Conservation (phyloP, 1,140 invertebrate genomes). For the Aphidius gifuensis region DNA sequence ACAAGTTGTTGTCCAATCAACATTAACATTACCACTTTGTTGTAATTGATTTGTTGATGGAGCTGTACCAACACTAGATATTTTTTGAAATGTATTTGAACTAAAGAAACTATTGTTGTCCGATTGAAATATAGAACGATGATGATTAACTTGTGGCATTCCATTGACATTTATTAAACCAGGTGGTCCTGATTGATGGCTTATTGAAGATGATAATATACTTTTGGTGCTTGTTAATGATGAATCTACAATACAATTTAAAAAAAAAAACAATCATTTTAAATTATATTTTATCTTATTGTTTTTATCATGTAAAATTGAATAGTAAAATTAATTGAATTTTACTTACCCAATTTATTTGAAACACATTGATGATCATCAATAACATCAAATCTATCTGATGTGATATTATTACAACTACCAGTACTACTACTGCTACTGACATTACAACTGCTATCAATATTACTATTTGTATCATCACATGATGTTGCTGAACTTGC, state of each 20-base stretch:
- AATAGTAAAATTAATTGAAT: conserved; percentile 41
- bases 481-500: conserved; percentile 49
- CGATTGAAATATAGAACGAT: conserved; percentile 55
- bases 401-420: too few relatives aligned
- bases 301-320: conserved; percentile 19
- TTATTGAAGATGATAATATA: conserved; percentile 35
- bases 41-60: conserved; percentile 33
- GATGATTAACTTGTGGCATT: conserved; percentile 48
- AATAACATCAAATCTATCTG: conserved; percentile 8
- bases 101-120: conserved; percentile 61
- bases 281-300: conserved; percentile 34
- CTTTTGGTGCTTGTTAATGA: conserved; percentile 47
- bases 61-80: conserved; percentile 42
- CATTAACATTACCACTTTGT: conserved; percentile 32
- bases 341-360: conserved; percentile 43
- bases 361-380: background rate
- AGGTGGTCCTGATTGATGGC: conserved; percentile 40
- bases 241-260: conserved; percentile 40
- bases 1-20: conserved; percentile 56
- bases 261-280: conserved; percentile 29
- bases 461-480: conserved; percentile 47
- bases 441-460: background rate
- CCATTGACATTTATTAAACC: conserved; percentile 40
- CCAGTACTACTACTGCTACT: conserved; percentile 1
- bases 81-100: conserved; percentile 57